Conservation (phyloP, 92 coral and sea anemone genomes). For the Siderastrea siderea region DNA sequence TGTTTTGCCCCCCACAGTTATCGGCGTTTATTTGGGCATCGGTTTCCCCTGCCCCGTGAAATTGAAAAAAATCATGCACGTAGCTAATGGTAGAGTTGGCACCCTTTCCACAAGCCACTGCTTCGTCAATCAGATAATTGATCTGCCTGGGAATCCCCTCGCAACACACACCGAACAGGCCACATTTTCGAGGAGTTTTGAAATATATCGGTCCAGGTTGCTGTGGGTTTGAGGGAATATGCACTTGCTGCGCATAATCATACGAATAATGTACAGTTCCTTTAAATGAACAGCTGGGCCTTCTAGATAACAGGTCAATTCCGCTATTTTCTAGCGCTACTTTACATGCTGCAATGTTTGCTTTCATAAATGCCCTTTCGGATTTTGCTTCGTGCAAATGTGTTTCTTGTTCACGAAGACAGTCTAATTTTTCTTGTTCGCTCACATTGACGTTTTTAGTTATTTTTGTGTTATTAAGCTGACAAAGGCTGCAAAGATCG, state of each 20-base stretch:
- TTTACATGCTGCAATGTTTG: conserved; percentile 36
- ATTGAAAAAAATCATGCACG: conserved; percentile 48
- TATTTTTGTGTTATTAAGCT: too few species aligned
- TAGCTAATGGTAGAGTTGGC: conserved; percentile 62
- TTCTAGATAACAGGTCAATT: conserved; percentile 17
- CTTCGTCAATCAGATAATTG: conserved; percentile 68
- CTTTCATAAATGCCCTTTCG: conserved; percentile 23
- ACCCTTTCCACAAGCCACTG: conserved; percentile 60
- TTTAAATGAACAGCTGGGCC: conserved; percentile 14
- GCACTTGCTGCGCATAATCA: conserved; percentile 60
- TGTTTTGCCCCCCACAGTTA: conserved; percentile 66
- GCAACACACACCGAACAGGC: conserved; percentile 61
- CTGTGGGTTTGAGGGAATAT: conserved; percentile 69
- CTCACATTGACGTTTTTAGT: too few species aligned
- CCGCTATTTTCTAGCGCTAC: background rate
- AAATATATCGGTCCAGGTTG: conserved; percentile 80
- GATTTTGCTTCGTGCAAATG: conserved; percentile 32
- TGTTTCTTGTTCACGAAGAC: conserved; percentile 17
- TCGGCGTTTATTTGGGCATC: conserved; percentile 66
- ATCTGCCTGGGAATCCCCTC: conserved; percentile 70
- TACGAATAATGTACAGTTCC: conserved; percentile 29
- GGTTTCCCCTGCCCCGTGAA: conserved; percentile 61
- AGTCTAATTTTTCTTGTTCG: too few species aligned
- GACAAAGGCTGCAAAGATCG: too few species aligned
- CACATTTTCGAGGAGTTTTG: conserved; percentile 67